Percentiles rank a stretch among this genome's conserved stretches.
Evolutionary conservation across 2,888 invertebrate genomes (phyloP).

Genomic region (Orthosia gothica): DNA sequence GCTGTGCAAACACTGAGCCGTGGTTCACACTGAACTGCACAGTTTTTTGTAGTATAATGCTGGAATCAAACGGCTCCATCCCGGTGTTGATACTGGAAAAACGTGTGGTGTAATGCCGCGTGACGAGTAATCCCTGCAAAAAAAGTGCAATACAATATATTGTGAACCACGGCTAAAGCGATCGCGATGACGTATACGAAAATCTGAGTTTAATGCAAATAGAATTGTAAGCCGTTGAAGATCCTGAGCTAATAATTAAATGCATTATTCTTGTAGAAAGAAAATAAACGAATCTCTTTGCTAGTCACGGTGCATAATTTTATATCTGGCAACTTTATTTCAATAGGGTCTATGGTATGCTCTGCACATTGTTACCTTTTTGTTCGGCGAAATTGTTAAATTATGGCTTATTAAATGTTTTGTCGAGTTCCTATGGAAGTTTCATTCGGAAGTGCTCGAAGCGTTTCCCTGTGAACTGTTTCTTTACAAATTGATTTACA

Average conservation of each 20-base stretch:
- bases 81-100: too few relatives aligned
- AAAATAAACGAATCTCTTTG: conserved; percentile 55
- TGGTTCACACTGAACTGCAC: too few relatives aligned
- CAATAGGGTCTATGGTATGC: conserved; percentile 38
- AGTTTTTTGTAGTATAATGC: too few relatives aligned
- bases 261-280: conserved; percentile 51
- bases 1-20: conserved; percentile 37
- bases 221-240: conserved; percentile 56
- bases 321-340: conserved; percentile 49
- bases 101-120: too few relatives aligned
- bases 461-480: conserved; percentile 81
- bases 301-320: conserved; percentile 57
- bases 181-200: conserved; percentile 51
- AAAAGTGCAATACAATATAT: too few relatives aligned
- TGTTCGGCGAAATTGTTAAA: conserved; percentile 42
- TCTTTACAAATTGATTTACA: conserved; percentile 77
- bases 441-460: conserved; percentile 73
- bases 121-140: too few relatives aligned
- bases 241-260: conserved; percentile 58
- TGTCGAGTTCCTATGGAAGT: conserved; percentile 58
- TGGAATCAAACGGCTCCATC: too few relatives aligned
- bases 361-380: conserved; percentile 30
- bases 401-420: conserved; percentile 58
- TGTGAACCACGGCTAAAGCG: conserved; percentile 20
- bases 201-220: conserved; percentile 64